These are phyloP conservation scores for Phylloscopus collybita DNA, from an alignment of 2,797 vertebrate species.

Conservation along the genomic window DNA sequence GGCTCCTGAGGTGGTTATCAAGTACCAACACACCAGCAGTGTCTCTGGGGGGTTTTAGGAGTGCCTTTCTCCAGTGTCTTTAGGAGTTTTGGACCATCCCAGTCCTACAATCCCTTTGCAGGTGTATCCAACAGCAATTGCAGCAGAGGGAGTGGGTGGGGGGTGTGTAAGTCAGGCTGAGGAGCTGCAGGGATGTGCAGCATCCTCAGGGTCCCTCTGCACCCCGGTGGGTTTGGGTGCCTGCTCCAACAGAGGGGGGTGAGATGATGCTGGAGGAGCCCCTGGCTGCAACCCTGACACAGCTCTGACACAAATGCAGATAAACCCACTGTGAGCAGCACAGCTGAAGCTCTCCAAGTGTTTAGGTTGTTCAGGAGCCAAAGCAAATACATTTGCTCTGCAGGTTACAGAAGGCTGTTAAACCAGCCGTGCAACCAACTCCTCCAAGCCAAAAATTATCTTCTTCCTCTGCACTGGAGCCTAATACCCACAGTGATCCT, in stretches of 20 bases:
- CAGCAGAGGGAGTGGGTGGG: neutral
- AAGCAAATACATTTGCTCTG: slow-evolving; percentile 55
- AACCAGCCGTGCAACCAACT: slow-evolving; percentile 29
- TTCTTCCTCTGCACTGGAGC: neutral
- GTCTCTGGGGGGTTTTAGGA: neutral
- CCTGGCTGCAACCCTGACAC: neutral
- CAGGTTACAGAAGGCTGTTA: slow-evolving; percentile 55
- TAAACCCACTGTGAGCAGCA: neutral
- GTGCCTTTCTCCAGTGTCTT: neutral
- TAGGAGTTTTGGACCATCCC: neutral
- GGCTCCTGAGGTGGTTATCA: rapidly evolving
- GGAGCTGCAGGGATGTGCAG: neutral
- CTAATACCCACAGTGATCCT: neutral
- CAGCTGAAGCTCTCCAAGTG: neutral
- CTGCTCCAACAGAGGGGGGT: neutral
- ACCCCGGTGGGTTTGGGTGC: neutral
- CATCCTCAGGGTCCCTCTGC: rapidly evolving
- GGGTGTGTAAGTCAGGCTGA: rapidly evolving
- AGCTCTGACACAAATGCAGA: slow-evolving; percentile 3
- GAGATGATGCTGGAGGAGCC: neutral
- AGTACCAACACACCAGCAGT: neutral
- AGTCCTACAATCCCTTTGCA: neutral
- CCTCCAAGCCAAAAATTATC: neutral
- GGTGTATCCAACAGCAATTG: neutral
- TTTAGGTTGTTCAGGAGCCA: slow-evolving; percentile 46